These are phyloP conservation scores for Caenorhabditis angaria DNA, from an alignment of 2,888 invertebrate genomes.

Conservation along the genomic window DNA sequence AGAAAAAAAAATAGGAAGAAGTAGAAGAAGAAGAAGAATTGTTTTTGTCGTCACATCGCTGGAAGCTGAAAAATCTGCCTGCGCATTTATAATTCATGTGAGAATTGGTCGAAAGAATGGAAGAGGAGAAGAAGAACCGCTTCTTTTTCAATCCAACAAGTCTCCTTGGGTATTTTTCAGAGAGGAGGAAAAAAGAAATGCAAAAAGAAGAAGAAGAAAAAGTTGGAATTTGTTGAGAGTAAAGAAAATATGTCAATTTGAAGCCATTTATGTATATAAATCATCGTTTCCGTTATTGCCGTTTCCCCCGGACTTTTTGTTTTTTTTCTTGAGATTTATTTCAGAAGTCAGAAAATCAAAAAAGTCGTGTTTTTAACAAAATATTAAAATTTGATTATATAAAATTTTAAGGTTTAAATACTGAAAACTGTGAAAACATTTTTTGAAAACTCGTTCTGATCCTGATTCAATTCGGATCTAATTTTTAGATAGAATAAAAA, in stretches of 20 bases:
- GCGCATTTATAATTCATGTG: slow-evolving; percentile 9
- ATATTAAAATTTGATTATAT: no score
- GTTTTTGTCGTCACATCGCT: not conserved
- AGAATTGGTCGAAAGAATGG: slow-evolving; percentile 4
- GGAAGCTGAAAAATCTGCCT: slow-evolving; percentile 10
- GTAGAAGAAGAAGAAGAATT: not conserved
- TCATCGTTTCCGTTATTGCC: slow-evolving; percentile 9
- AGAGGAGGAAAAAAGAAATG: no score
- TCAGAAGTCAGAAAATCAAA: no score
- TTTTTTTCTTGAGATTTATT: not conserved
- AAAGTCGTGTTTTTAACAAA: no score
- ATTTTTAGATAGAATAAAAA: no score
- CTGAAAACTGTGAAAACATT: no score
- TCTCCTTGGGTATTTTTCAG: no score
- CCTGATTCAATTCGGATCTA: no score
- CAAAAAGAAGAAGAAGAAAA: not conserved
- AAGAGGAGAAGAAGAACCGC: not conserved
- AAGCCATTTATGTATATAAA: slow-evolving; percentile 7
- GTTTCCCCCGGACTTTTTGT: not conserved
- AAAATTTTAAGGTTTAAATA: no score
- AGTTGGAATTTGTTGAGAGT: not conserved
- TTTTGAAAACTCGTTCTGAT: no score
- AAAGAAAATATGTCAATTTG: not conserved
- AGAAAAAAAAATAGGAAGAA: not conserved
- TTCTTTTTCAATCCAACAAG: not conserved